Evolutionary conservation across 2,797 vertebrate genomes (phyloP), one percentile per base, ranked within the genome.

Genomic region (Cetoscarus ocellatus): DNA sequence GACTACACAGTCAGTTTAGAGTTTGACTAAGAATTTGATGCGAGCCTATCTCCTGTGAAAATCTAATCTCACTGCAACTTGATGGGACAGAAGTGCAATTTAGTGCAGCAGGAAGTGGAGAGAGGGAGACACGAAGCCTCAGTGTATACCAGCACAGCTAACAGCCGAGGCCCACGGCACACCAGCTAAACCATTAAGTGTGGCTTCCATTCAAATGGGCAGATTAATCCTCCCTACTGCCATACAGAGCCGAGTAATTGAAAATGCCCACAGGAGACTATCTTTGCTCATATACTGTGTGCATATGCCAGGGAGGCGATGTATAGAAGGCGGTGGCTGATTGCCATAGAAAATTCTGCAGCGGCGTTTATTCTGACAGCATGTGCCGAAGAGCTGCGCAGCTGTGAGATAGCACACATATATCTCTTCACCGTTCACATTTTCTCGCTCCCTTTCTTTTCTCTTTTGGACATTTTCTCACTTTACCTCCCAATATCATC

Each of bases 121-220:
- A 77, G 77, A 67, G 56, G 6, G 76, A 84, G 78, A 84, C 72
- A 87, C 84, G 89, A 86, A 80, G 67, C 68, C 68, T 82, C 62
- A 86, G 92, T 83, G 86, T 91, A 85, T 79, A 87, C 68, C 75
- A 76, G 77, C 77, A 54, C 78, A 68, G 87, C 84, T 70, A 85
- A 88, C 77, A 88, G 88, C 85, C 67, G 69, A 85, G 86, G 87
- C 88, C 88, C 52, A 83, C 83, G 77, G 92, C 90, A 92, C 90
- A 88, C 82, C 85, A 85, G 90, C 90, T 71, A 86, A 90, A 91
- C 88, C 91, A 90, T 86, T 85, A 90, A 92, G 86, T 91, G 91
- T 91, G 88, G 82, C 73, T 59, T 80, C 88, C 89, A 92, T 93
- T 93, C 92, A 93, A 93, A 94, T 76, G 73, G 91, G 88, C 82